phyloP scores from a whole-genome alignment of 2,113 vertebrate genomes.

The Callipepla squamata region DNA sequence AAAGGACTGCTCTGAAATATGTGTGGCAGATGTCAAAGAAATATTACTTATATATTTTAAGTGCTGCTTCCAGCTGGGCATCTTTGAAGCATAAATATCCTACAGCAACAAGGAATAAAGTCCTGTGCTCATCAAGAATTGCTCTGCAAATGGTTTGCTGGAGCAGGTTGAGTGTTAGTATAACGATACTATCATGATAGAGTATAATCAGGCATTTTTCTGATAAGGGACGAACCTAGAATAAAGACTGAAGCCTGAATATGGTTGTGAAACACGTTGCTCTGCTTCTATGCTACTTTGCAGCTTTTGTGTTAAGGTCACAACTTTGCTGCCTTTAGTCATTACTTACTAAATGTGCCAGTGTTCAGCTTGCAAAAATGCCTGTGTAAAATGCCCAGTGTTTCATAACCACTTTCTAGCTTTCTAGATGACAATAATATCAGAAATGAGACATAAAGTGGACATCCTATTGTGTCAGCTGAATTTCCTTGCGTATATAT shows the following conservation, averaged over 20 bases:
- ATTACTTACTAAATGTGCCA: background rate
- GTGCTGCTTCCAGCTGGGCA: background rate
- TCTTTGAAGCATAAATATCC: slow-evolving; percentile 44
- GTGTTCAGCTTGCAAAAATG: background rate
- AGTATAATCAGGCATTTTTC: background rate
- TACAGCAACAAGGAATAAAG: slow-evolving; percentile 3
- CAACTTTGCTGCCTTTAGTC: background rate
- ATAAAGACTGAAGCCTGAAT: background rate
- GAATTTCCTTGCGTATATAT: background rate
- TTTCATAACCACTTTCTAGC: background rate
- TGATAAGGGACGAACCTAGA: background rate
- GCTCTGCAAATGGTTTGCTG: background rate
- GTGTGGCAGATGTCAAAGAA: slow-evolving; percentile 64
- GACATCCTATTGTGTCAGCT: background rate
- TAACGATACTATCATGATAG: too few relatives aligned
- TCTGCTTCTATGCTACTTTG: background rate
- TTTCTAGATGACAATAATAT: background rate
- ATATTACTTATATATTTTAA: slow-evolving; percentile 53
- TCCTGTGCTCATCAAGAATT: background rate
- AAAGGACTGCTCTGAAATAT: slow-evolving; percentile 52
- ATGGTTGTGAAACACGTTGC: background rate
- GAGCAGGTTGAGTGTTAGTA: background rate
- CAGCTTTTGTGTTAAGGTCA: background rate
- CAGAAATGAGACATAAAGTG: background rate
- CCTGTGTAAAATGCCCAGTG: background rate